Evolutionary conservation across 1,140 invertebrate species (phyloP).

Genomic region (Himalopsyche phryganea): DNA sequence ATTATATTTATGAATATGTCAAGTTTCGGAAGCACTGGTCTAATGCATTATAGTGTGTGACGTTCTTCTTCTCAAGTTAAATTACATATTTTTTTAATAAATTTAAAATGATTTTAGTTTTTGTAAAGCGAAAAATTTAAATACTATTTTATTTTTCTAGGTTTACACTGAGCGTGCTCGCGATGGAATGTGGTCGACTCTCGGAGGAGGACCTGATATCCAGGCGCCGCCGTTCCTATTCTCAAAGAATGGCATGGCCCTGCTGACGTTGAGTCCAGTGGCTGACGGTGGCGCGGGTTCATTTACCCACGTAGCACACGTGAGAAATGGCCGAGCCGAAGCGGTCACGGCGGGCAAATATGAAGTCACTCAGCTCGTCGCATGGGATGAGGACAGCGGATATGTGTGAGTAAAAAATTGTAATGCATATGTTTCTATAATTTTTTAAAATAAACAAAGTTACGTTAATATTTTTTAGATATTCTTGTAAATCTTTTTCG

Average conservation of each 20-base stretch:
- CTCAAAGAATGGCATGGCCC: conserved; percentile 44
- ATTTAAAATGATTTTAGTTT: too few species aligned
- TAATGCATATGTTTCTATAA: background rate
- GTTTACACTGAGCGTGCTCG: conserved; percentile 38
- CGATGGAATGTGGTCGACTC: conserved; percentile 31
- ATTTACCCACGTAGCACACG: conserved; percentile 49
- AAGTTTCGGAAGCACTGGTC: too few species aligned
- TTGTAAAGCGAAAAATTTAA: too few species aligned
- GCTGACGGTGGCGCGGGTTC: conserved; percentile 55
- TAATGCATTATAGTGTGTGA: too few species aligned
- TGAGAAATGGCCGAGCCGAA: conserved; percentile 30
- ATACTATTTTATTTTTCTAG: too few species aligned
- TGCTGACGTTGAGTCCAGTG: conserved; percentile 57
- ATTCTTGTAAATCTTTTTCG: too few species aligned
- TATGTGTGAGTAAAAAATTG: conserved; percentile 56
- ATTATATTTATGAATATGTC: too few species aligned
- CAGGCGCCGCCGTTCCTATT: conserved; percentile 47
- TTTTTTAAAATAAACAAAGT: too few species aligned
- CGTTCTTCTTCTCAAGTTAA: too few species aligned
- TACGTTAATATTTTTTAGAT: too few species aligned
- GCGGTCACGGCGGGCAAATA: conserved; percentile 63
- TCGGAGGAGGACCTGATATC: conserved; percentile 40
- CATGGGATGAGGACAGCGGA: conserved; percentile 62
- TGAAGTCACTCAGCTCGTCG: conserved; percentile 64
- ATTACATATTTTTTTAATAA: too few species aligned